Conservation (phyloP, 2,888 invertebrate species). For the Steinernema carpocapsae region DNA sequence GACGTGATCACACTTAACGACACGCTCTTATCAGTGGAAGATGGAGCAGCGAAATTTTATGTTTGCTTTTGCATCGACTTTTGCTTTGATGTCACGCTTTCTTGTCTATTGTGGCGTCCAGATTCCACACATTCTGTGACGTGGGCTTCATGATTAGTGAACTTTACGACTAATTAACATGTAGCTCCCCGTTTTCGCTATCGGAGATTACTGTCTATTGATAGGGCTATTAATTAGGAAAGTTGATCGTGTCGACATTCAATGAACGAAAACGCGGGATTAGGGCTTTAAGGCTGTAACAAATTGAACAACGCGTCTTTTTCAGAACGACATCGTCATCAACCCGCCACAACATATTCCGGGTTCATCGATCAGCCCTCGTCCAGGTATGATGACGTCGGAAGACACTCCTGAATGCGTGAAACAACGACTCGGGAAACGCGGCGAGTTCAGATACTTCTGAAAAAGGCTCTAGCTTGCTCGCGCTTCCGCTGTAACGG, state of each 20-base stretch:
- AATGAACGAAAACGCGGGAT: too few species aligned
- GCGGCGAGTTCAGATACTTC: constrained; percentile 69
- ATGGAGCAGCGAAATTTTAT: background rate
- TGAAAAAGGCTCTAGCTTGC: constrained; percentile 40
- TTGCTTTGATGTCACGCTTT: background rate
- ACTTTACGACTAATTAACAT: too few species aligned
- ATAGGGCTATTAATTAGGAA: too few species aligned
- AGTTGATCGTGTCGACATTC: too few species aligned
- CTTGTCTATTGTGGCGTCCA: background rate
- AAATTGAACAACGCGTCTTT: background rate
- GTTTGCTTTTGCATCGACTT: background rate
- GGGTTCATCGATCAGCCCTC: constrained; percentile 42
- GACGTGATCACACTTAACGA: background rate
- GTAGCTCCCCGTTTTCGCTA: too few species aligned
- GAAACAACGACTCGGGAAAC: constrained; percentile 66
- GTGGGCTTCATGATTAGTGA: too few species aligned
- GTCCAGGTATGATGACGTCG: constrained; percentile 60
- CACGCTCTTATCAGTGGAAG: background rate
- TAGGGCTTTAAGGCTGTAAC: too few species aligned
- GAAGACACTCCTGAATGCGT: constrained; percentile 68
- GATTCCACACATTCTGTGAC: background rate
- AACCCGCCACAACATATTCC: constrained; percentile 41
- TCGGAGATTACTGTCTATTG: too few species aligned
- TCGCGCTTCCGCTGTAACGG: constrained; percentile 15
- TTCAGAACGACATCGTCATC: constrained; percentile 24